A percentile compares a stretch with the other conserved stretches of the same genome.
phyloP scores from a whole-genome alignment of 2,113 vertebrate species.

The Crypturellus undulatus region DNA sequence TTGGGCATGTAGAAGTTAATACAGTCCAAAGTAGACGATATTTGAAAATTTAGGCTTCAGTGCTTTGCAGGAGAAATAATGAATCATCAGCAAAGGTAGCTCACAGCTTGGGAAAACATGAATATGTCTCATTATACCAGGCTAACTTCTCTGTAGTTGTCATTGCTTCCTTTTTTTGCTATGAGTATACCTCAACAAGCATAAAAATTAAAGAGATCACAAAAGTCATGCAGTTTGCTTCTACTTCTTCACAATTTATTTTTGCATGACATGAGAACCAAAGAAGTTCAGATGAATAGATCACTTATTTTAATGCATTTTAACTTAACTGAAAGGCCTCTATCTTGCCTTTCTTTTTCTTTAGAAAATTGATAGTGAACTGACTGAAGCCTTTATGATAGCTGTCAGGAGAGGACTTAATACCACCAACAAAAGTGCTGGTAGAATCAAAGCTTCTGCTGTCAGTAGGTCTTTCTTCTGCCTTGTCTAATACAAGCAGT shows the following conservation, averaged over 20 bases:
- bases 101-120: background rate
- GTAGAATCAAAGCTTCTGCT: background rate
- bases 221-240: background rate
- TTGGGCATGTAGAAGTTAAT: background rate
- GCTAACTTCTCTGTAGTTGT: background rate
- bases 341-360: background rate
- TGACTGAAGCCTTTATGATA: background rate
- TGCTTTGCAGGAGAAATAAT: background rate
- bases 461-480: background rate
- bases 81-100: background rate
- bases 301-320: background rate
- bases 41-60: background rate
- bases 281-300: background rate
- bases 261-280: background rate
- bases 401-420: background rate
- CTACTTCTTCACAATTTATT: background rate
- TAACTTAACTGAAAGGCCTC: background rate
- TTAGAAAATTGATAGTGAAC: background rate
- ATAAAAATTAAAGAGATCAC: fast-evolving
- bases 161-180: background rate
- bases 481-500: background rate
- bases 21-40: fast-evolving
- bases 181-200: background rate
- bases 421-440: background rate
- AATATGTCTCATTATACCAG: background rate